phyloP scores from a whole-genome alignment of 2,113 vertebrate species.

The Melanerpes formicivorus region DNA sequence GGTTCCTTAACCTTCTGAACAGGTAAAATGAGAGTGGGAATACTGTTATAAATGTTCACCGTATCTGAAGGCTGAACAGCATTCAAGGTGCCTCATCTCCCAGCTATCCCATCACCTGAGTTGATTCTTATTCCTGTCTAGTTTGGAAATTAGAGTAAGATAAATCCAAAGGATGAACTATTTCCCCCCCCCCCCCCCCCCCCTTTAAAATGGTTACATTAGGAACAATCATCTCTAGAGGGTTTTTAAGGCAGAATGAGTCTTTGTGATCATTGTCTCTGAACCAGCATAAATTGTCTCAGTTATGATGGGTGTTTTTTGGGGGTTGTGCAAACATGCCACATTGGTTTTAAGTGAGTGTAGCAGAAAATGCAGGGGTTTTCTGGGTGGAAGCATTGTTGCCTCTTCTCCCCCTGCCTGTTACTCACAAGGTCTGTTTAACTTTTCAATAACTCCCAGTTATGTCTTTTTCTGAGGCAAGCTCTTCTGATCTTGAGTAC shows the following conservation, averaged over 20 bases:
- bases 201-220: neutral
- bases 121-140: neutral
- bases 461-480: neutral
- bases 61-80: neutral
- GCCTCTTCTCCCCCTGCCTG: neutral
- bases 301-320: neutral
- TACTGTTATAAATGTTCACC: neutral
- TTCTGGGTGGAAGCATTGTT: conserved; percentile 6
- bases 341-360: neutral
- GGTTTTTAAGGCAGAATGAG: neutral
- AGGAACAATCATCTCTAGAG: neutral
- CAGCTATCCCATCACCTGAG: neutral
- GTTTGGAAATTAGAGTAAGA: neutral
- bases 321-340: neutral
- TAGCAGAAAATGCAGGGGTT: neutral
- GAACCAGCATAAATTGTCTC: neutral
- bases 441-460: neutral
- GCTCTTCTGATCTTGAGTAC: neutral
- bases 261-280: neutral
- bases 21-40: neutral
- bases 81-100: neutral
- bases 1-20: conserved; percentile 12
- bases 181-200: too few relatives aligned
- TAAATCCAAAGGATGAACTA: neutral
- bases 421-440: neutral